These are phyloP conservation scores for Trigoniulus corallinus DNA, from an alignment of 1,140 invertebrate genomes.

Conservation along the genomic window DNA sequence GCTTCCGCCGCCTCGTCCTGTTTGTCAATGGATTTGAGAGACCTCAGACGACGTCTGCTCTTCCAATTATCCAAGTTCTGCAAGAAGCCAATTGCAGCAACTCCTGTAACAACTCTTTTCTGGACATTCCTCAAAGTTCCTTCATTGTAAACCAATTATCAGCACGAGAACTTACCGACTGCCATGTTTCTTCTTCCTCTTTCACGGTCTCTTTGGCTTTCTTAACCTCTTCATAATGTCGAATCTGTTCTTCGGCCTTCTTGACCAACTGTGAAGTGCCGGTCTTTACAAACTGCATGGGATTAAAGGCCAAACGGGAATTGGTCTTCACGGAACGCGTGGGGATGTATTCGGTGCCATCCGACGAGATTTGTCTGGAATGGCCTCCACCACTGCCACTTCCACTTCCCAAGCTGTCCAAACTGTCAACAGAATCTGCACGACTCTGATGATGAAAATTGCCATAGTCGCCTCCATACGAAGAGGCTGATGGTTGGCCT, in stretches of 20 bases:
- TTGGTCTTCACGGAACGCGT: slow-evolving; percentile 36
- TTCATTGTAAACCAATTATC: slow-evolving; percentile 10
- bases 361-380: slow-evolving; percentile 19
- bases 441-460: not conserved
- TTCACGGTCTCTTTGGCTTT: slow-evolving; percentile 48
- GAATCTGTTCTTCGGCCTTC: slow-evolving; percentile 65
- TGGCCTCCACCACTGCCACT: slow-evolving; percentile 12
- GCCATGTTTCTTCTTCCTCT: slow-evolving; percentile 79
- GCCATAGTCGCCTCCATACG: not conserved
- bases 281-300: slow-evolving; percentile 67
- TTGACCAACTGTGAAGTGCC: slow-evolving; percentile 39
- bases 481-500: not conserved
- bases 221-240: slow-evolving; percentile 65
- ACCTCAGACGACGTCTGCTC: slow-evolving; percentile 68
- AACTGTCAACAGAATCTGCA: slow-evolving; percentile 18
- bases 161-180: slow-evolving; percentile 63
- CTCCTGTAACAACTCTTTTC: too few relatives aligned
- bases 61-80: slow-evolving; percentile 91
- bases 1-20: slow-evolving; percentile 51
- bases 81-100: slow-evolving; percentile 14
- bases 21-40: slow-evolving; percentile 73
- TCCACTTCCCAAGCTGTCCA: slow-evolving; percentile 16
- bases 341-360: slow-evolving; percentile 17
- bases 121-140: slow-evolving; percentile 1
- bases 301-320: slow-evolving; percentile 61